Conservation (phyloP, 92 coral and sea anemone species). For the Galaxea fascicularis region DNA sequence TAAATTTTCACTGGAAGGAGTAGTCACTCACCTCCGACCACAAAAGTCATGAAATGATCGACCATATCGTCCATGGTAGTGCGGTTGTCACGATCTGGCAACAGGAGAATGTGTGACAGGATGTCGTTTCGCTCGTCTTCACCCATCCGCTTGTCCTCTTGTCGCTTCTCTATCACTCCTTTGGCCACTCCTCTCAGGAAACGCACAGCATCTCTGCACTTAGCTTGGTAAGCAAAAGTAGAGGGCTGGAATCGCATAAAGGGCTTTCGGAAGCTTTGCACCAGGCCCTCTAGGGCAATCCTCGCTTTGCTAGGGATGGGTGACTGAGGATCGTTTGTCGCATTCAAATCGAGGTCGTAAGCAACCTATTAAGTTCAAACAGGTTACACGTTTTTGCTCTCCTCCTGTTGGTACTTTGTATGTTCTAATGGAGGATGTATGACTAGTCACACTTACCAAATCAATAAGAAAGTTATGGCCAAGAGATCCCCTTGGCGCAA, state of each 20-base stretch:
- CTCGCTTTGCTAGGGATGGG: constrained; percentile 82
- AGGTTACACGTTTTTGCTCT: background rate
- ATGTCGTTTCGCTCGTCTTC: constrained; percentile 77
- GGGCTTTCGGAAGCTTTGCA: constrained; percentile 86
- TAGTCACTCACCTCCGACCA: constrained; percentile 80
- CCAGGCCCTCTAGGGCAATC: constrained; percentile 78
- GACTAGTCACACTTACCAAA: no score
- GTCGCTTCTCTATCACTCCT: constrained; percentile 76
- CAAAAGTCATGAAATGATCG: constrained; percentile 81
- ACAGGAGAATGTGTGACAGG: constrained; percentile 73
- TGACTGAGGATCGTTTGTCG: constrained; percentile 68
- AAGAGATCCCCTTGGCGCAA: no score
- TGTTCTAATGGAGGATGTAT: no score
- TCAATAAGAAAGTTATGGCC: no score
- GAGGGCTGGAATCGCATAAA: constrained; percentile 72
- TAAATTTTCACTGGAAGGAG: background rate
- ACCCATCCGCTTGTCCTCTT: constrained; percentile 58
- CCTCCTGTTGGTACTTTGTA: no score
- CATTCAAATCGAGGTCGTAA: constrained; percentile 78
- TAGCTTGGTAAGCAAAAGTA: constrained; percentile 68
- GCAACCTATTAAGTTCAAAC: constrained; percentile 63
- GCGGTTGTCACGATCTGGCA: constrained; percentile 63
- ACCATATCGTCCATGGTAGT: constrained; percentile 82
- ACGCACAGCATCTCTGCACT: constrained; percentile 76
- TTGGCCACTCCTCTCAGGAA: constrained; percentile 72